A percentile compares a stretch with the other conserved stretches of the same genome.
These are phyloP conservation scores for Rhea pennata DNA, from an alignment of 2,113 vertebrate genomes.

Conservation along the genomic window DNA sequence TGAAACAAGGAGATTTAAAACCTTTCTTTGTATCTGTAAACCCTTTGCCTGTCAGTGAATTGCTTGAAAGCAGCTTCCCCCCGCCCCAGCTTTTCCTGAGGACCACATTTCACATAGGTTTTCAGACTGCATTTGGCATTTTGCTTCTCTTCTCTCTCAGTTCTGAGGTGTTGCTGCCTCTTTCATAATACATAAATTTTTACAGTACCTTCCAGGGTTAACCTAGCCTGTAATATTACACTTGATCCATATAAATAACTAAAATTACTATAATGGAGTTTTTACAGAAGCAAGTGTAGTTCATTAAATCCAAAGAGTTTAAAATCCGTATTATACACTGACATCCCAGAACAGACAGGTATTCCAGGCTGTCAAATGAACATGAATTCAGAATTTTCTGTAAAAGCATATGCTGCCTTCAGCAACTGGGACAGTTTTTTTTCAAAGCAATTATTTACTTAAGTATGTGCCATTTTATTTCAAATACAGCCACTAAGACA, in stretches of 20 bases:
- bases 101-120: not conserved
- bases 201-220: not conserved
- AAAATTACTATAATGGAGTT: not conserved
- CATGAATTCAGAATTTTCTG: not conserved
- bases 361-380: not conserved
- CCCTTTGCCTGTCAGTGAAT: not conserved
- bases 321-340: not conserved
- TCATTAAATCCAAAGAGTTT: not conserved
- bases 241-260: not conserved
- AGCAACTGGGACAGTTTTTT: not conserved
- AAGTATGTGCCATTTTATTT: not conserved
- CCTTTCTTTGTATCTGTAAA: not conserved
- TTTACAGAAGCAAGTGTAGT: not conserved
- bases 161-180: constrained; percentile 20
- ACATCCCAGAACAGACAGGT: not conserved
- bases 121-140: not conserved
- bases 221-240: not conserved
- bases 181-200: not conserved
- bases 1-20: not conserved
- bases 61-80: not conserved
- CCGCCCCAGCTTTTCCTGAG: not conserved
- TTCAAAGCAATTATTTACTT: not conserved
- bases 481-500: not conserved
- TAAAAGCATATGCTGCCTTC: not conserved
- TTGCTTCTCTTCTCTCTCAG: not conserved